Evolutionary conservation across 2,888 invertebrate species (phyloP).

Genomic region (Lathronympha strigana): DNA sequence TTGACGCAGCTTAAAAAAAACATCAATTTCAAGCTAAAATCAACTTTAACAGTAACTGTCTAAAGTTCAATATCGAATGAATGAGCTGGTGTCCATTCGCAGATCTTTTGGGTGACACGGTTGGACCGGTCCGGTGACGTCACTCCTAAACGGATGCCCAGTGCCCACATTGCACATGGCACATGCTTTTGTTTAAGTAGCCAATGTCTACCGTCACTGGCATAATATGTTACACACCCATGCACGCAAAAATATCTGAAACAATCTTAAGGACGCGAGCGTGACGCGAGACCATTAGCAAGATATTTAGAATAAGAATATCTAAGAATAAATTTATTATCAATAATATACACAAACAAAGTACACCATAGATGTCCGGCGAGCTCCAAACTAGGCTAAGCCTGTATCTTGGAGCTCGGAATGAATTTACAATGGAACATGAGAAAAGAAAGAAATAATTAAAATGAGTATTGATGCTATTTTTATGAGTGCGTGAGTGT

Average conservation of each 20-base stretch:
- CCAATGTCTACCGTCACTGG: background rate
- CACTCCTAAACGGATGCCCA: background rate
- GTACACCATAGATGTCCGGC: too few relatives aligned
- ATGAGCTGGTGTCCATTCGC: background rate
- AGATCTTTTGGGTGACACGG: slow-evolving; percentile 20
- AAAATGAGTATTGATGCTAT: too few relatives aligned
- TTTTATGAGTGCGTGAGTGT: too few relatives aligned
- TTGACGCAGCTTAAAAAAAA: background rate
- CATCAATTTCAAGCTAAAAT: background rate
- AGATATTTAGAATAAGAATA: too few relatives aligned
- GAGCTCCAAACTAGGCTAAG: too few relatives aligned
- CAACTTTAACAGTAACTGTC: background rate
- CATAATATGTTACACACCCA: background rate
- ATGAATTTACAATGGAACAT: too few relatives aligned
- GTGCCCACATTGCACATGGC: background rate
- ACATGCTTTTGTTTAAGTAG: background rate
- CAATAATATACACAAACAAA: too few relatives aligned
- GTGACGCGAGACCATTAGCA: too few relatives aligned
- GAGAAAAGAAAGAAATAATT: too few relatives aligned
- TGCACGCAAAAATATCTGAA: background rate
- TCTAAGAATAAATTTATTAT: too few relatives aligned
- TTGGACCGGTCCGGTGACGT: slow-evolving; percentile 21
- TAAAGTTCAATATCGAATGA: background rate
- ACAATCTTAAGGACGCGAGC: too few relatives aligned
- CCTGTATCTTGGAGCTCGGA: too few relatives aligned